phyloP scores from a whole-genome alignment of 1,140 invertebrate genomes.

The Cyclargus thomasi region DNA sequence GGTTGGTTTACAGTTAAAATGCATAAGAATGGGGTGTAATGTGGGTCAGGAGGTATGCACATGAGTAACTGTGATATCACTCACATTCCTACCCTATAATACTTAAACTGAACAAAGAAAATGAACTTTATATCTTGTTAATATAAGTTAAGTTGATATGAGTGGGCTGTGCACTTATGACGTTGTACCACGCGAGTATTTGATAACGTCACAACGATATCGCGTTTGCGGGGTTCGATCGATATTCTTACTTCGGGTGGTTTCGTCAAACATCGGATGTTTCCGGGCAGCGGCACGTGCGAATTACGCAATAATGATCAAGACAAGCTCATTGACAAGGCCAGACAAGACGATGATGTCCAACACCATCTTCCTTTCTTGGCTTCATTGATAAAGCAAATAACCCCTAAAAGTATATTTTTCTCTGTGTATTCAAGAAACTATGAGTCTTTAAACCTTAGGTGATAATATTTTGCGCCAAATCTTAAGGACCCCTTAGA shows the following conservation, averaged over 20 bases:
- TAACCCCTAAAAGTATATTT: no score
- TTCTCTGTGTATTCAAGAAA: no score
- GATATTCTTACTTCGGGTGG: slow-evolving; percentile 55
- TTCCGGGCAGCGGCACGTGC: slow-evolving; percentile 59
- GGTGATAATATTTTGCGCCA: no score
- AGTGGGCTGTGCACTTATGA: slow-evolving; percentile 22
- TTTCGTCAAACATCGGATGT: slow-evolving; percentile 46
- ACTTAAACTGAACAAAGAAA: slow-evolving; percentile 20
- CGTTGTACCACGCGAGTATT: slow-evolving; percentile 29
- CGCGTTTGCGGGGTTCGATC: slow-evolving; percentile 56
- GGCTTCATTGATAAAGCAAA: background rate
- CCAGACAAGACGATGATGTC: slow-evolving; percentile 31
- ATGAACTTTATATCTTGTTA: slow-evolving; percentile 22
- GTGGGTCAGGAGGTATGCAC: slow-evolving; percentile 58
- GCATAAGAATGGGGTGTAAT: slow-evolving; percentile 44
- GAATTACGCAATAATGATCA: slow-evolving; percentile 56
- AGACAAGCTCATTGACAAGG: slow-evolving; percentile 61
- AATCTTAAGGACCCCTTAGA: no score
- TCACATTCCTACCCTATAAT: slow-evolving; percentile 25
- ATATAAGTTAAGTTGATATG: slow-evolving; percentile 26
- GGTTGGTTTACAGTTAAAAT: slow-evolving; percentile 22
- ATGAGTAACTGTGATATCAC: slow-evolving; percentile 31
- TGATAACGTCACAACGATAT: slow-evolving; percentile 61
- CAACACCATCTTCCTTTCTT: slow-evolving; percentile 17
- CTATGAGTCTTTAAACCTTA: no score